These are phyloP conservation scores for Eristalis intricaria DNA, from an alignment of 2,888 invertebrate genomes.

Conservation along the genomic window DNA sequence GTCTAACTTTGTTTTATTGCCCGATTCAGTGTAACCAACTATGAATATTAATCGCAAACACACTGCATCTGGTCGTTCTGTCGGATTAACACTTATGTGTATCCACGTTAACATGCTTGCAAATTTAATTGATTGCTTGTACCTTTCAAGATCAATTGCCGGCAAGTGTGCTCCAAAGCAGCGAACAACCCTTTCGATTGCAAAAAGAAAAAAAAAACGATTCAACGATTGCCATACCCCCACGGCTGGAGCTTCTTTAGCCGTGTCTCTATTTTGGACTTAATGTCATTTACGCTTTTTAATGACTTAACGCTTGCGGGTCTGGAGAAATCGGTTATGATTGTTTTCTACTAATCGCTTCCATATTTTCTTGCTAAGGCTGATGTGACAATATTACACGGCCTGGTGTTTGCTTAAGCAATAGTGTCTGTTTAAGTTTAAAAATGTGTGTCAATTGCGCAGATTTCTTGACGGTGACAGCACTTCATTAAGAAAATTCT, in stretches of 20 bases:
- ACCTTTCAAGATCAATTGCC: not conserved
- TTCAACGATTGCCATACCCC: not conserved
- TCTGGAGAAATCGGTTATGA: constrained; percentile 7
- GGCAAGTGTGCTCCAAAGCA: not conserved
- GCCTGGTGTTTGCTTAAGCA: not conserved
- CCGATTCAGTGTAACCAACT: constrained; percentile 35
- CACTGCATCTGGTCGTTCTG: constrained; percentile 14
- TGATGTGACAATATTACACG: constrained; percentile 6
- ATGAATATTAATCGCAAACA: constrained; percentile 50
- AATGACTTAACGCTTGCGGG: not conserved
- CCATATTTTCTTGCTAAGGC: not conserved
- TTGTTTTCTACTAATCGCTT: not conserved
- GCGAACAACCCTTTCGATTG: not conserved
- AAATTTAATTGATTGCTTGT: not conserved
- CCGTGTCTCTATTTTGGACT: not conserved
- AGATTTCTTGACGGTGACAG: not conserved
- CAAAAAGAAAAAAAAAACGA: not conserved
- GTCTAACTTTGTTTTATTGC: constrained; percentile 45
- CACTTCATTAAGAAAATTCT: not conserved
- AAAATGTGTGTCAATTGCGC: not conserved
- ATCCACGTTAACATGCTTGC: not conserved
- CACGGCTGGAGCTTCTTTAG: not conserved
- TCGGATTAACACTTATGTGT: not conserved
- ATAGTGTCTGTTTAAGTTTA: not conserved
- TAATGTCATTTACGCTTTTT: not conserved